Evolutionary conservation across 64 coral and sea anemone genomes (phyloP).

Genomic region (Orbicella faveolata): DNA sequence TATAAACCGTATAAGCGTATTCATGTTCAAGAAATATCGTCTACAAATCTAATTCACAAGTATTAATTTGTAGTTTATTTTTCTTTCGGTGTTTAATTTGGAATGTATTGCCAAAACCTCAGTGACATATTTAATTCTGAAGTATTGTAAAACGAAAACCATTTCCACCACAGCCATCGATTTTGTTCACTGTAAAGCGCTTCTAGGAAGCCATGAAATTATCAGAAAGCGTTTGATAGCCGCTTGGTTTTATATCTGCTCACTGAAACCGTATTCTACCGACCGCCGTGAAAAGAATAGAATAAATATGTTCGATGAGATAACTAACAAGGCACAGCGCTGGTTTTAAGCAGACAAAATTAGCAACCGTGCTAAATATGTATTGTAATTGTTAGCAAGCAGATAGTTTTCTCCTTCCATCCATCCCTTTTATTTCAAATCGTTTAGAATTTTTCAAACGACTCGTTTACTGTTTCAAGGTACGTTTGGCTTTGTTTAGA

Average conservation of each 20-base stretch:
- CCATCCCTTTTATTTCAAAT: background rate
- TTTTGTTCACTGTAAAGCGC: no score
- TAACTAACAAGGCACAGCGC: no score
- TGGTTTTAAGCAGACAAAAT: background rate
- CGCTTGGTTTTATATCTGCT: no score
- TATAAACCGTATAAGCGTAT: background rate
- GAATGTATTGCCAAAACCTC: background rate
- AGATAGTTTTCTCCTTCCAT: background rate
- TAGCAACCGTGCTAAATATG: background rate
- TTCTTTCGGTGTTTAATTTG: background rate
- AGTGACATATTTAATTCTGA: background rate
- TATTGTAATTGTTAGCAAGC: background rate
- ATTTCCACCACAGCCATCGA: no score
- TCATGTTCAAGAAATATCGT: background rate
- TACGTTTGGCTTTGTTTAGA: background rate
- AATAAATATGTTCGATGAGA: no score
- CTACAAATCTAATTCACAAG: background rate
- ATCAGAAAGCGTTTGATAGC: no score
- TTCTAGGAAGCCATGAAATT: no score
- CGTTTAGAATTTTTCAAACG: background rate
- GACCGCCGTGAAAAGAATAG: no score
- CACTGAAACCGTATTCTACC: no score
- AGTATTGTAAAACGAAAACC: background rate
- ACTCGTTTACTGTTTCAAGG: background rate
- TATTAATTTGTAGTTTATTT: background rate